These are phyloP conservation scores for Odocoileus virginianus DNA, from an alignment of 2,113 vertebrate genomes.

Conservation along the genomic window DNA sequence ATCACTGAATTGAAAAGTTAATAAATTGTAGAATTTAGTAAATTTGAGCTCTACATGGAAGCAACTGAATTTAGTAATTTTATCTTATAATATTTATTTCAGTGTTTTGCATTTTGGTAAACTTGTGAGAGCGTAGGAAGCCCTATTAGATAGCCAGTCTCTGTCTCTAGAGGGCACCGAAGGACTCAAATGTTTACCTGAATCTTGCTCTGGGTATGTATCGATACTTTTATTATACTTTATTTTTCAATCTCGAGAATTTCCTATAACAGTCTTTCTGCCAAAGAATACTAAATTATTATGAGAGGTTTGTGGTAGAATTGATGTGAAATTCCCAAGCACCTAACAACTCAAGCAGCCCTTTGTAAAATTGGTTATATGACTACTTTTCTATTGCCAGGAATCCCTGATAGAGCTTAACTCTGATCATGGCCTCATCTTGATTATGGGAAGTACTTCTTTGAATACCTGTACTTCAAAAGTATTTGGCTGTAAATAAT, in stretches of 20 bases:
- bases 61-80: constrained; percentile 60
- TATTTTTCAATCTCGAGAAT: constrained; percentile 44
- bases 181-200: constrained; percentile 64
- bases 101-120: constrained; percentile 67
- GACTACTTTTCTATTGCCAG: background rate
- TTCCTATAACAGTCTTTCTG: constrained; percentile 32
- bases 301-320: constrained; percentile 9
- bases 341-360: background rate
- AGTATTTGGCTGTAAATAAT: background rate
- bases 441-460: background rate
- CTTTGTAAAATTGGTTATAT: background rate
- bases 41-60: constrained; percentile 43
- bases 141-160: constrained; percentile 57
- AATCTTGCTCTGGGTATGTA: constrained; percentile 65
- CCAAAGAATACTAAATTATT: constrained; percentile 27
- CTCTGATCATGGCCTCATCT: background rate
- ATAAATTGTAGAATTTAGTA: constrained; percentile 28
- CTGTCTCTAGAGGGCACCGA: constrained; percentile 76
- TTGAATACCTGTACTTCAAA: background rate
- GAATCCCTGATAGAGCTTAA: background rate
- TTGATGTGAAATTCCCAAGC: background rate
- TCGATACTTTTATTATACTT: constrained; percentile 37
- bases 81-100: constrained; percentile 66
- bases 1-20: constrained; percentile 16
- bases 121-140: constrained; percentile 62